Evolutionary conservation across 2,113 vertebrate genomes (phyloP), one percentile per base, ranked within the genome.

Genomic region (Lonchura striata): DNA sequence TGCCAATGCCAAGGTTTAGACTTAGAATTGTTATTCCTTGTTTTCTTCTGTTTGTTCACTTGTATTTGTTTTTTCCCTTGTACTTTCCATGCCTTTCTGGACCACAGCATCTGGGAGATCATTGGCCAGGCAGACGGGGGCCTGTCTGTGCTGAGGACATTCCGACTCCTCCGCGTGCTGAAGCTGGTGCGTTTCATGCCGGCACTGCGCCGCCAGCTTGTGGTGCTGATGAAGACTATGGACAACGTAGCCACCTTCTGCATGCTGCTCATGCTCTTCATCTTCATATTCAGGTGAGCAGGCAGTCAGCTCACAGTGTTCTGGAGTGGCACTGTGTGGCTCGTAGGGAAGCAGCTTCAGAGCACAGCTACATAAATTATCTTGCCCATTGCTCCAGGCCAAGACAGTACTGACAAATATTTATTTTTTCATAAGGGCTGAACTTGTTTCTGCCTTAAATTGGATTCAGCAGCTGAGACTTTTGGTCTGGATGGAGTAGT

Each of bases 141-240:
- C 24, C 97, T 99, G 44, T 99, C 99, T 0, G 99, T 99, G 82
- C 95, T 99, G 93, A 98, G 99, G 88, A 99, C 99, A 13, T 99
- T 99, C 97, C 97, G 99, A 4, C 98, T 99, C 27, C 98, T 99
- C 49, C 97, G 99, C 5, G 99, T 99, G 59, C 97, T 99, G 93
- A 99, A 99, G 98, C 97, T 99, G 94, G 99, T 99, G 41, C 97
- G 99, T 50, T 99, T 99, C 97, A 99, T 99, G 99, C 99, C 99
- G 0, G 99, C 99, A 0, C 96, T 99, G 90, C 98, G 99, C 71
- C 98, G 99, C 44, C 99, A 99, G 97, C 98, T 99, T 9, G 99
- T 99, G 86, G 99, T 99, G 82, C 98, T 99, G 81, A 99, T 99
- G 99, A 99, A 99, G 98, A 99, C 99, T 75, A 99, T 99, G 99